Conservation (phyloP, 2,113 vertebrate species). For the Nasalis larvatus region DNA sequence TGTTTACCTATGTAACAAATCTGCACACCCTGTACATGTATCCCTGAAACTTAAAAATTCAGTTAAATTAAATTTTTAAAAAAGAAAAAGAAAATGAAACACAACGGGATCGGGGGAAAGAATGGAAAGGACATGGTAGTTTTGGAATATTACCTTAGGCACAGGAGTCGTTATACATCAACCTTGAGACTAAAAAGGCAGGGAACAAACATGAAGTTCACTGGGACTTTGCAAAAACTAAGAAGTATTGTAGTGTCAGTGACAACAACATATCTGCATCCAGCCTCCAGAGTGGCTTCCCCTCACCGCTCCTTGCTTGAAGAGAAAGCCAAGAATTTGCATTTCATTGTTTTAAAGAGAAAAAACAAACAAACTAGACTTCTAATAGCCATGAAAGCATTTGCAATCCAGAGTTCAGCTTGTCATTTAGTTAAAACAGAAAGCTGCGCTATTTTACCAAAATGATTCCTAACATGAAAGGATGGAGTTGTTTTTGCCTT, state of each 20-base stretch:
- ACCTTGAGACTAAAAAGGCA: not conserved
- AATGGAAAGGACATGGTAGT: not conserved
- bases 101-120: not conserved
- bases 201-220: not conserved
- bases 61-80: too few relatives aligned
- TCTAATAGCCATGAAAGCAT: not conserved
- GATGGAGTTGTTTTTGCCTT: not conserved
- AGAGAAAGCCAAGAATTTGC: not conserved
- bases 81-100: not conserved
- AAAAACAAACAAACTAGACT: not conserved
- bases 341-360: slow-evolving; percentile 19
- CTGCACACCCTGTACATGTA: too few relatives aligned
- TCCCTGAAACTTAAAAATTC: too few relatives aligned
- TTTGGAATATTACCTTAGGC: not conserved
- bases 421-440: not conserved
- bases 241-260: not conserved
- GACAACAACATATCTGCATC: not conserved
- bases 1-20: too few relatives aligned
- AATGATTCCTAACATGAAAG: not conserved
- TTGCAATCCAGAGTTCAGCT: not conserved
- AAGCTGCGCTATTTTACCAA: not conserved
- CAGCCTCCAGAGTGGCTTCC: not conserved
- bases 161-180: not conserved
- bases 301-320: not conserved
- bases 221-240: not conserved